Base-by-base conservation (phyloP, 1,140 invertebrate genomes). In the Meloidogyne hapla region DNA sequence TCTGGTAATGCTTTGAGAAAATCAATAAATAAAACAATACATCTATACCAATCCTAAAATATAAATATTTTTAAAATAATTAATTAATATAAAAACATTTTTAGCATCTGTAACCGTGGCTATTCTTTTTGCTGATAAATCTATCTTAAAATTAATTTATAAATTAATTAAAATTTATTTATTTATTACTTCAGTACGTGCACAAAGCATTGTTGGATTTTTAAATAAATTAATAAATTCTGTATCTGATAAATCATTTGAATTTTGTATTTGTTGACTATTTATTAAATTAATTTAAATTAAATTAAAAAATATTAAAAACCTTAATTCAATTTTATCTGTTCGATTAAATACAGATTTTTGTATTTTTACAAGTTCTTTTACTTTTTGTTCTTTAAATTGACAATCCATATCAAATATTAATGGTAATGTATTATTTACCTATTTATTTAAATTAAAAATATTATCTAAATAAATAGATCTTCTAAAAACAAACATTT, bases 1-100 rank as follows among this genome's bases (percentile, higher is more conserved):
- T 85, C 83, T 21, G 83, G 83, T 38, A 84, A 28, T 26, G 74
- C 45, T 63, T 76, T 74, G 13, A 84, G 38, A 48, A 81, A 76
- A 77, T 84, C 83, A 3, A 81, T 64, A 26, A 77, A 85, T 21
- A 83, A 71, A 23, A 84, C 84, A 21, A 84, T 79, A 40, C 77
- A 77, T 21, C 83, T 66, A 25, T 75, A 38, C 74, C 85, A 84
- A 72, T 85, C 83, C 25, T 83, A 69, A 8, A 75, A 45, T 18
- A 38, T 21, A 67, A n/a, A n/a, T n/a, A n/a, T n/a, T n/a, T n/a
- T 8, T 67, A n/a, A 67, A 25, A 25, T n/a, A 42, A 21, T 8
- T 18, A 65, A 25, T 8, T 33, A 67, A 42, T 13, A 6, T 6
- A 38, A 42, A 42, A 67, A 67, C 65, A 38, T 67, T 4, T 33